A percentile compares a stretch with the other conserved stretches of the same genome.
These are phyloP conservation scores for Telmatherina bonti DNA, from an alignment of 2,797 vertebrate genomes.

Conservation along the genomic window DNA sequence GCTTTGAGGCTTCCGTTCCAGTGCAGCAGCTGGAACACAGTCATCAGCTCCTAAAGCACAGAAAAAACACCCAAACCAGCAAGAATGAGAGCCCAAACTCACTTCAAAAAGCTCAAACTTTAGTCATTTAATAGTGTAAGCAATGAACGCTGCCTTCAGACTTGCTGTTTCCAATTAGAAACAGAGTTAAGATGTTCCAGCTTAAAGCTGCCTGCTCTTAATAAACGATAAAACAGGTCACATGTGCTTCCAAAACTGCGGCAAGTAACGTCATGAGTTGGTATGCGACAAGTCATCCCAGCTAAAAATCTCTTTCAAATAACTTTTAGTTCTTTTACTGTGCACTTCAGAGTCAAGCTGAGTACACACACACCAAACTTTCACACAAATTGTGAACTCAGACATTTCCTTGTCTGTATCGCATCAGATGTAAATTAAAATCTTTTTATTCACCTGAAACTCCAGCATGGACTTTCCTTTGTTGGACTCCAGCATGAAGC, in stretches of 20 bases:
- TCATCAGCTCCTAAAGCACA: constrained; percentile 93
- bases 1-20: constrained; percentile 99
- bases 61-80: constrained; percentile 1
- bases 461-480: constrained; percentile 99
- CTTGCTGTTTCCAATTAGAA: constrained; percentile 5
- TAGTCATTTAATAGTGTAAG: not conserved
- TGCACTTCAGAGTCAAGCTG: not conserved
- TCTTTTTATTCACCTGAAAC: constrained; percentile 88
- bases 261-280: not conserved
- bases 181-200: not conserved
- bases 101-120: not conserved
- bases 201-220: not conserved
- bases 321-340: not conserved
- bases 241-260: not conserved
- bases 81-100: constrained; percentile 3
- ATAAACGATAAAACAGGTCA: constrained; percentile 20
- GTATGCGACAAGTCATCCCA: not conserved
- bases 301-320: not conserved
- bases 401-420: not conserved
- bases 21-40: constrained; percentile 96
- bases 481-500: constrained; percentile 99
- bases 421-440: not conserved
- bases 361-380: not conserved
- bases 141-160: not conserved
- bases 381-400: not conserved